Percentiles rank a stretch among this genome's conserved stretches.
phyloP scores from a whole-genome alignment of 2,888 invertebrate genomes.

The Andrena trimmerana region DNA sequence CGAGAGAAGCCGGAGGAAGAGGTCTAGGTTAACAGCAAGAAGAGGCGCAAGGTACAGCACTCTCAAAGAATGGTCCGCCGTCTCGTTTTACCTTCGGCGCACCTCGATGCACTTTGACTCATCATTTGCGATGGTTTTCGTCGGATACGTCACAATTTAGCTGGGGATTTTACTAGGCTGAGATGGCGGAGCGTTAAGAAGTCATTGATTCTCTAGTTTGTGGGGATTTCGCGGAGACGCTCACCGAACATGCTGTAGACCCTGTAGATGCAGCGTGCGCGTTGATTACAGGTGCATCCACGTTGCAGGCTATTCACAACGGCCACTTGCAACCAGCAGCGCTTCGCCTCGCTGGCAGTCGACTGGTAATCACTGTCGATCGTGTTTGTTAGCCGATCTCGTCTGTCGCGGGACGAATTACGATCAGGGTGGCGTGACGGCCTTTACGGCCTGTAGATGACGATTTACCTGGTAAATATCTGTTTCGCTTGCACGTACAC shows the following conservation, averaged over 20 bases:
- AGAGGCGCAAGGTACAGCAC: constrained; percentile 58
- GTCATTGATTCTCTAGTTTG: not conserved
- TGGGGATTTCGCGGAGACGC: not conserved
- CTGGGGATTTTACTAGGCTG: not conserved
- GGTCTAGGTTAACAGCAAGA: constrained; percentile 58
- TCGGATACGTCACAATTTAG: too few species aligned
- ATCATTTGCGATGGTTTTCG: not conserved
- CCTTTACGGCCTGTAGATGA: constrained; percentile 24
- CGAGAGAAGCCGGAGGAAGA: constrained; percentile 41
- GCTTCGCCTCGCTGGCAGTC: constrained; percentile 37
- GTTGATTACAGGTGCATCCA: constrained; percentile 67
- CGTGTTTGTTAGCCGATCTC: constrained; percentile 69
- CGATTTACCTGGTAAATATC: constrained; percentile 31
- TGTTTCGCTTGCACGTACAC: constrained; percentile 4
- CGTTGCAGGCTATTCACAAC: constrained; percentile 31
- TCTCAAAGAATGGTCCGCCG: not conserved
- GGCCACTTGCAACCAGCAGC: constrained; percentile 19
- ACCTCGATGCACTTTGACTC: not conserved
- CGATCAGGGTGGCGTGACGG: constrained; percentile 49
- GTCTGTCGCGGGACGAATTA: constrained; percentile 64
- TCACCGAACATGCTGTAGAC: constrained; percentile 40
- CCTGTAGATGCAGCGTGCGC: constrained; percentile 26
- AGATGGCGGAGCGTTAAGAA: not conserved
- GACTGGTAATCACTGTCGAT: constrained; percentile 69
- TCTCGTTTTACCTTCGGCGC: constrained; percentile 11